phyloP scores from a whole-genome alignment of 2,888 invertebrate species.

The Peribatodes rhomboidaria region DNA sequence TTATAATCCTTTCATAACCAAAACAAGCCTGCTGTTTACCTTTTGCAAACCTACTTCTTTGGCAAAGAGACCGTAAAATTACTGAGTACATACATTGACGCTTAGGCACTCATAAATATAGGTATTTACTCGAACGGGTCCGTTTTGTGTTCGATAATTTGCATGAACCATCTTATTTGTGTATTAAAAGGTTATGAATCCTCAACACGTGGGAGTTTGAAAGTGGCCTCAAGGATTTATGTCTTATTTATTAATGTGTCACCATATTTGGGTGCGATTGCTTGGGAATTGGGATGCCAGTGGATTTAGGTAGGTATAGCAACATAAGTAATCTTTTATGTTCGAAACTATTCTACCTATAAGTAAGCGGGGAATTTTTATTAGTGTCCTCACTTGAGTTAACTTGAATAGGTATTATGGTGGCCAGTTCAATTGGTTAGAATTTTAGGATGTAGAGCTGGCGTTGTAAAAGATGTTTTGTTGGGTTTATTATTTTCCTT shows the following conservation, averaged over 20 bases:
- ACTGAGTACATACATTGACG: not conserved
- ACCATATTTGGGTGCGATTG: not conserved
- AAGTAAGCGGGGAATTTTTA: too few species aligned
- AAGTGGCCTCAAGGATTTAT: constrained; percentile 7
- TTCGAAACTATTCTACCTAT: too few species aligned
- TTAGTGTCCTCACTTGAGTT: too few species aligned
- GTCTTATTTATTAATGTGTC: not conserved
- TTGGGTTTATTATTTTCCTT: too few species aligned
- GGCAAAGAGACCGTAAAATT: constrained; percentile 1
- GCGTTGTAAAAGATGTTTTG: too few species aligned
- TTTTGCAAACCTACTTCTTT: constrained; percentile 4
- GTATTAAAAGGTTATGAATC: constrained; percentile 10
- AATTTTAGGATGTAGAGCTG: too few species aligned
- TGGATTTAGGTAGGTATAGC: too few species aligned
- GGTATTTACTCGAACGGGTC: too few species aligned
- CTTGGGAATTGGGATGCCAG: too few species aligned
- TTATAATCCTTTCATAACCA: constrained; percentile 21
- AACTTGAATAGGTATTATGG: too few species aligned
- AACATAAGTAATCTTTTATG: too few species aligned
- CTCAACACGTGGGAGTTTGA: constrained; percentile 12
- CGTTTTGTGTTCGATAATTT: not conserved
- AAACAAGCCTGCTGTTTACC: constrained; percentile 12
- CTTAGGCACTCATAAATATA: not conserved
- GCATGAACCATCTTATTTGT: constrained; percentile 16
- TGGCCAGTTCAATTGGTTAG: too few species aligned